Percentiles rank a stretch among this genome's conserved stretches.
Evolutionary conservation across 2,797 vertebrate species (phyloP).

Genomic region (Cottoperca gobio): DNA sequence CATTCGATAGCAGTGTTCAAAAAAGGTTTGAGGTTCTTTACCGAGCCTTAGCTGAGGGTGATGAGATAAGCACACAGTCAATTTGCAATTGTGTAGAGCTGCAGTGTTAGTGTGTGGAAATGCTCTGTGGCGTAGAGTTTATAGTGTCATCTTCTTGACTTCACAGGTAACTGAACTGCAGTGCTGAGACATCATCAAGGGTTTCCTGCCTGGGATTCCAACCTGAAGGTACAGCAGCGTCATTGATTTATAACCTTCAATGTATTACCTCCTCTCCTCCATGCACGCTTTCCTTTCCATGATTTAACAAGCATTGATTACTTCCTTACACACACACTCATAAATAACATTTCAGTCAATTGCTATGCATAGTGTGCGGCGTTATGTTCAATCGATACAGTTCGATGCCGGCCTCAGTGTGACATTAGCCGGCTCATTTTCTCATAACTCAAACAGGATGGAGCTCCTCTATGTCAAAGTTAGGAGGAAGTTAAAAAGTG

Average conservation of each 20-base stretch:
- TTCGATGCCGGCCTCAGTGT: neutral
- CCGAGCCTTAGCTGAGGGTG: neutral
- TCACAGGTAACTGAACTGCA: slow-evolving; percentile 28
- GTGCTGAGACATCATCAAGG: slow-evolving; percentile 1
- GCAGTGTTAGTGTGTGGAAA: neutral
- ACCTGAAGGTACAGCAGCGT: slow-evolving; percentile 48
- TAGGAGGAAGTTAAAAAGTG: slow-evolving; percentile 23
- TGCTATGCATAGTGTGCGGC: neutral
- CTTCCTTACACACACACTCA: slow-evolving; percentile 30
- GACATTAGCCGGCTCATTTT: slow-evolving; percentile 19
- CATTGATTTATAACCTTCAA: slow-evolving; percentile 27
- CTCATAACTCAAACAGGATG: slow-evolving; percentile 5
- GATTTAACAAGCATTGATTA: slow-evolving; percentile 42
- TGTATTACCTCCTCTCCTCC: neutral
- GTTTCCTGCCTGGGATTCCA: slow-evolving; percentile 13
- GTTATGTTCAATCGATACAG: slow-evolving; percentile 23
- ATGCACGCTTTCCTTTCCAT: neutral
- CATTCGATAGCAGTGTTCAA: neutral
- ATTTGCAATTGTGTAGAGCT: neutral
- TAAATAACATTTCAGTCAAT: slow-evolving; percentile 22
- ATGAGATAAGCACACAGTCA: neutral
- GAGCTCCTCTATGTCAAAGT: slow-evolving; percentile 40
- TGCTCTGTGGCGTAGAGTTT: slow-evolving; percentile 5
- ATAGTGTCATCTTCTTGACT: slow-evolving; percentile 22
- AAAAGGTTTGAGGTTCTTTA: neutral